Evolutionary conservation across 2,888 invertebrate genomes (phyloP).

Genomic region (Teleogryllus oceanicus): DNA sequence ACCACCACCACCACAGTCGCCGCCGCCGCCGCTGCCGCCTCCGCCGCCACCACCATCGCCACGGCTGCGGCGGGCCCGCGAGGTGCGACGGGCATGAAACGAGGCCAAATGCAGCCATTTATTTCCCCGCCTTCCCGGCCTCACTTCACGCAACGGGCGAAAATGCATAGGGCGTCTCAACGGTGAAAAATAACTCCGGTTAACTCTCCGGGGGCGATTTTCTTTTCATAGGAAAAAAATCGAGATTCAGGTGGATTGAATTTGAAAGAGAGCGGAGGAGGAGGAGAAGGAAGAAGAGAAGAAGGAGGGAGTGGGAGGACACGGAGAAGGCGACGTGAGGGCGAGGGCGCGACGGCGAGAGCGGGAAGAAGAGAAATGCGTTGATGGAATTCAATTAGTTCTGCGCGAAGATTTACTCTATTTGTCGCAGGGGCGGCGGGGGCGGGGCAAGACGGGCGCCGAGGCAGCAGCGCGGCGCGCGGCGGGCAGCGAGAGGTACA

Average conservation of each 20-base stretch:
- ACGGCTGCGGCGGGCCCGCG: too few relatives aligned
- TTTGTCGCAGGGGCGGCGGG: neutral
- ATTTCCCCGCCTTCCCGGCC: neutral
- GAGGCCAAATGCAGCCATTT: too few relatives aligned
- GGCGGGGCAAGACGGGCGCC: neutral
- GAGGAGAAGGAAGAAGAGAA: neutral
- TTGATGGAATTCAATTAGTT: conserved; percentile 18
- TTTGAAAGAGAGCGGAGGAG: neutral
- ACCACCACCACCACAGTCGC: too few relatives aligned
- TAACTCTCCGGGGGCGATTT: neutral
- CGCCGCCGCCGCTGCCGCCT: too few relatives aligned
- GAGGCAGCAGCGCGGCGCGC: neutral
- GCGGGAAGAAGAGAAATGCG: neutral
- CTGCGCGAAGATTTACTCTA: conserved; percentile 18
- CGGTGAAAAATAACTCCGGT: neutral
- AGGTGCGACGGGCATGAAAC: too few relatives aligned
- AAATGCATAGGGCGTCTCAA: neutral
- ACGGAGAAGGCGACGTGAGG: neutral
- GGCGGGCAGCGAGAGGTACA: neutral
- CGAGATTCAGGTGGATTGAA: conserved; percentile 18
- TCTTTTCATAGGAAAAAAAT: neutral
- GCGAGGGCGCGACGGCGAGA: neutral
- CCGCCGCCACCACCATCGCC: too few relatives aligned
- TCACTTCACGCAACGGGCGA: neutral
- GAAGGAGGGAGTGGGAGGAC: neutral